These are phyloP conservation scores for Prionace glauca DNA, from an alignment of 2,797 vertebrate species.

Conservation along the genomic window DNA sequence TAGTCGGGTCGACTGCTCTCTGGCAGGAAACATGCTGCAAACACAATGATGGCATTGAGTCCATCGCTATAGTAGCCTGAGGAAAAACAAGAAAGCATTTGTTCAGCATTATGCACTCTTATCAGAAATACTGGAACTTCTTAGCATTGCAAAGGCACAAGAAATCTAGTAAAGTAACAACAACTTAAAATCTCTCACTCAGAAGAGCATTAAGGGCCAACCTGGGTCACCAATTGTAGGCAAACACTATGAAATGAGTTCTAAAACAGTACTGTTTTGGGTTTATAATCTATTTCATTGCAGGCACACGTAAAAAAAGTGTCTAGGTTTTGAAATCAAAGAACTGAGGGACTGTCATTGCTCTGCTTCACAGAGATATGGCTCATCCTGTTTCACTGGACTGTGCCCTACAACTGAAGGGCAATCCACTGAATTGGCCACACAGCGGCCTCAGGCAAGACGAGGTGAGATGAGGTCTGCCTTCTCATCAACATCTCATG, in stretches of 20 bases:
- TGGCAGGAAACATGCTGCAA: slow-evolving; percentile 94
- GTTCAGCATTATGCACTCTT: neutral
- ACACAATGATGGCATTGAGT: slow-evolving; percentile 95
- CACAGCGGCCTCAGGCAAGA: no score
- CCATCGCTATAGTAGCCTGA: slow-evolving; percentile 90
- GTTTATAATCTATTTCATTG: neutral
- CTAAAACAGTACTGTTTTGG: neutral
- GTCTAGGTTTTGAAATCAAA: neutral
- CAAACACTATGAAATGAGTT: neutral
- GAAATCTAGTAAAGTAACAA: neutral
- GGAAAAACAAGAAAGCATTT: slow-evolving; percentile 44
- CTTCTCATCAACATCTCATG: no score
- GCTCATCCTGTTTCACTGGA: no score
- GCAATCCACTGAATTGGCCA: no score
- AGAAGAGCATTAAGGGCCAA: neutral
- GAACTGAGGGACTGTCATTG: no score
- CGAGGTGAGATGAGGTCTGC: no score
- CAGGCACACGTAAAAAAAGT: neutral
- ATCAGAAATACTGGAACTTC: neutral
- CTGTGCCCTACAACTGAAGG: no score
- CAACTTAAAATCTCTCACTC: neutral
- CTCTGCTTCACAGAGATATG: no score
- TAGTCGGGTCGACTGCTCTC: slow-evolving; percentile 89
- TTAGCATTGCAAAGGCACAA: neutral
- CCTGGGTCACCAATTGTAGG: neutral